Percentiles rank a stretch among this genome's conserved stretches.
Conservation (phyloP, 2,797 vertebrate species). For the Fistularia tabacaria region DNA sequence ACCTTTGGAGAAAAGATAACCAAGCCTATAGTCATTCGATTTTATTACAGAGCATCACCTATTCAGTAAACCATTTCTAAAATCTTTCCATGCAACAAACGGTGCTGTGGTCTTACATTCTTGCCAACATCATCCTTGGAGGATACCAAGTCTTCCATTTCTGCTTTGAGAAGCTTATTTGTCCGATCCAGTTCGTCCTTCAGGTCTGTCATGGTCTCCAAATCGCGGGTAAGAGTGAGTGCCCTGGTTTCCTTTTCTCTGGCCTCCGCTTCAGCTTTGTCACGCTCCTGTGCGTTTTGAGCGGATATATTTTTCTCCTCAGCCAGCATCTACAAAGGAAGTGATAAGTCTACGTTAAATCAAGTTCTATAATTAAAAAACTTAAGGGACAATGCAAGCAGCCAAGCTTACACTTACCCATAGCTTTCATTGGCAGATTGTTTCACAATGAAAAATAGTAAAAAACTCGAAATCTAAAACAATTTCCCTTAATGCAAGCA, state of each 20-base stretch:
- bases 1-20: constrained; percentile 72
- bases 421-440: no score
- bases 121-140: constrained; percentile 96
- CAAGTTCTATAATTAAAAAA: neutral
- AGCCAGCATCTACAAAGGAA: constrained; percentile 79
- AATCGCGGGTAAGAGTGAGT: constrained; percentile 82
- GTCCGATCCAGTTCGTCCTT: constrained; percentile 87
- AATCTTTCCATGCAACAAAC: constrained; percentile 39
- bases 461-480: no score
- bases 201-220: constrained; percentile 82
- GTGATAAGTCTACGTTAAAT: neutral
- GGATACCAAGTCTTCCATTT: constrained; percentile 95
- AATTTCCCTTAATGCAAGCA: no score
- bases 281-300: constrained; percentile 86
- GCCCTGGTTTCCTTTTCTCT: constrained; percentile 93
- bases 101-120: constrained; percentile 78
- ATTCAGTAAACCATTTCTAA: no score
- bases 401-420: no score
- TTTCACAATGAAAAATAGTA: no score
- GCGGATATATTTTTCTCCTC: constrained; percentile 92
- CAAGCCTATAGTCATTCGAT: neutral
- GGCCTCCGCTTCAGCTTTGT: constrained; percentile 92
- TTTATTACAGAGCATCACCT: no score
- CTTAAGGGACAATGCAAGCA: no score
- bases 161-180: constrained; percentile 86